Evolutionary conservation across 1,140 invertebrate species (phyloP).

Genomic region (Drosophila guanche): DNA sequence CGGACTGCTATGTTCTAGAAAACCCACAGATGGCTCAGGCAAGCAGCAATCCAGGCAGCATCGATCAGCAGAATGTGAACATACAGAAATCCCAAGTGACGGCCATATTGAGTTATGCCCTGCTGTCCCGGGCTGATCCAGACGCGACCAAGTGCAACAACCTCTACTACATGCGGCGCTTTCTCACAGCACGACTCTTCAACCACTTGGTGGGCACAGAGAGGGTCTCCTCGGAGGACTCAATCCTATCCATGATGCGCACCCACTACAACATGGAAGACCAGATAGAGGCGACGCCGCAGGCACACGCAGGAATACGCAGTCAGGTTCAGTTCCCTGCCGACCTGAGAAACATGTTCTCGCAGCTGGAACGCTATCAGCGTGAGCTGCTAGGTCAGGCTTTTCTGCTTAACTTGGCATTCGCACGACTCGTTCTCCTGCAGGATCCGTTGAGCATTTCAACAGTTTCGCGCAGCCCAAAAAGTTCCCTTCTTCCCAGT

Average conservation of each 20-base stretch:
- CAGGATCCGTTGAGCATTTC: slow-evolving; percentile 59
- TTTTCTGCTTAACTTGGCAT: slow-evolving; percentile 70
- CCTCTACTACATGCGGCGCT: slow-evolving; percentile 67
- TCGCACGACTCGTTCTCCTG: slow-evolving; percentile 67
- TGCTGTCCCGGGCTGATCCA: slow-evolving; percentile 39
- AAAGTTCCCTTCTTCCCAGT: background rate
- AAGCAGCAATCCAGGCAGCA: slow-evolving; percentile 69
- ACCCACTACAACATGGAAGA: slow-evolving; percentile 49
- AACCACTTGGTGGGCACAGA: slow-evolving; percentile 75
- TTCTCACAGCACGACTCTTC: slow-evolving; percentile 70
- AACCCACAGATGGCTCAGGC: slow-evolving; percentile 74
- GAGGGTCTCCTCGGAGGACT: slow-evolving; percentile 71
- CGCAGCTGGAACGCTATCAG: slow-evolving; percentile 58
- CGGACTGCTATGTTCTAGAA: slow-evolving; percentile 79
- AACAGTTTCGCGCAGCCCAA: slow-evolving; percentile 43
- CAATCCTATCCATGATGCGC: slow-evolving; percentile 65
- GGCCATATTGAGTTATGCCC: slow-evolving; percentile 66
- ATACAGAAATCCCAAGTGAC: slow-evolving; percentile 76
- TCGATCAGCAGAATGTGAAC: slow-evolving; percentile 80
- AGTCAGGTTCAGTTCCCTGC: slow-evolving; percentile 60
- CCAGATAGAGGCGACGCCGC: background rate
- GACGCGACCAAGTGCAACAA: slow-evolving; percentile 39
- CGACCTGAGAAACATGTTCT: slow-evolving; percentile 47
- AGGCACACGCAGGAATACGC: background rate
- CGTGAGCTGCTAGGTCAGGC: slow-evolving; percentile 74